Evolutionary conservation across 2,888 invertebrate species (phyloP).

Genomic region (Rhamnusium bicolor): DNA sequence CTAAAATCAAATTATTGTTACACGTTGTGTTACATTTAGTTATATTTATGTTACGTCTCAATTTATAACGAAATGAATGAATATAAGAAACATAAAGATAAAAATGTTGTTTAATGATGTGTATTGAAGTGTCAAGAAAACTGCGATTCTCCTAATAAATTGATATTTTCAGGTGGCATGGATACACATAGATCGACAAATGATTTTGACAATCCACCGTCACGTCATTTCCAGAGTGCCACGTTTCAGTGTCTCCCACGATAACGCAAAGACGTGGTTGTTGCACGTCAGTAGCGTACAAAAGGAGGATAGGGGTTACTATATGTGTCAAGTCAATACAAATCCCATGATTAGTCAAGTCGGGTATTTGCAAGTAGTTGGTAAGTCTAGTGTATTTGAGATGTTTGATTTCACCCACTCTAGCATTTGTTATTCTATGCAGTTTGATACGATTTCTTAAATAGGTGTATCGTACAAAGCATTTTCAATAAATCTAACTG

Average conservation of each 20-base stretch:
- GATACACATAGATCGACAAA: slow-evolving; percentile 95
- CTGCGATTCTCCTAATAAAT: slow-evolving; percentile 1
- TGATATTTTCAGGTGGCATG: slow-evolving; percentile 84
- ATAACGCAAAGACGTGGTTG: slow-evolving; percentile 93
- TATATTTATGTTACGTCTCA: too few relatives aligned
- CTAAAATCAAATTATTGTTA: too few relatives aligned
- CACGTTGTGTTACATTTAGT: too few relatives aligned
- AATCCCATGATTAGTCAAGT: slow-evolving; percentile 97
- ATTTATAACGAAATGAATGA: too few relatives aligned
- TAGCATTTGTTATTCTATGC: background rate
- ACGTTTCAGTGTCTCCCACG: slow-evolving; percentile 92
- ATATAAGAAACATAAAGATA: background rate
- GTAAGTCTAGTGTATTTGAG: slow-evolving; percentile 75
- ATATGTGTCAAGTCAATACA: slow-evolving; percentile 93
- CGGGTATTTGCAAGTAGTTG: slow-evolving; percentile 93
- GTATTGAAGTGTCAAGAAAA: slow-evolving; percentile 10
- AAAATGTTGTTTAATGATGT: background rate
- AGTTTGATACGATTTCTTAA: slow-evolving; percentile 5
- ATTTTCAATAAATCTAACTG: slow-evolving; percentile 27
- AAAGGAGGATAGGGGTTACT: slow-evolving; percentile 92
- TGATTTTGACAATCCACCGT: slow-evolving; percentile 93
- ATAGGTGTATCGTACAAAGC: slow-evolving; percentile 7
- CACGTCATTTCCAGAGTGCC: slow-evolving; percentile 93
- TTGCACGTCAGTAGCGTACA: slow-evolving; percentile 93
- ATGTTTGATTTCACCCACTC: background rate